phyloP scores from a whole-genome alignment of 2,888 invertebrate species.

The Agriotes lineatus region DNA sequence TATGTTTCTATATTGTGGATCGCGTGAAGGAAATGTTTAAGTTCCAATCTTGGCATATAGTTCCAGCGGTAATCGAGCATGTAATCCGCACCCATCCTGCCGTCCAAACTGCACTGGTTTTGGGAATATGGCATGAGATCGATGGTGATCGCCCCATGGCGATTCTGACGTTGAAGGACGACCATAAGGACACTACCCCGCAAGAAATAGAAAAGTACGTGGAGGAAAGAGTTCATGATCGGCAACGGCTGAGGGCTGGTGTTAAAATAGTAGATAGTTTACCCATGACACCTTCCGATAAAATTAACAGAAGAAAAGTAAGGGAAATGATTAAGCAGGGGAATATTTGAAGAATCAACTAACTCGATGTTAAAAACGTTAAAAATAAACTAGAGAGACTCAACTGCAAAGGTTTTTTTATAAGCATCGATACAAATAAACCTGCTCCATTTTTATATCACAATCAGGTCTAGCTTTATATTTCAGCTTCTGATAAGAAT shows the following conservation, averaged over 20 bases:
- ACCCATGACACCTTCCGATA: not conserved
- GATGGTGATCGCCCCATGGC: constrained; percentile 61
- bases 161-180: constrained; percentile 49
- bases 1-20: constrained; percentile 67
- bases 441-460: no score
- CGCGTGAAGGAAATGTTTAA: constrained; percentile 69
- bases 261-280: not conserved
- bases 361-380: no score
- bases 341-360: no score
- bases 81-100: constrained; percentile 57
- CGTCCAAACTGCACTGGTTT: constrained; percentile 54
- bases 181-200: not conserved
- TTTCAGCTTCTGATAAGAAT: no score
- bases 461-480: no score
- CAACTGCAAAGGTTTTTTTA: no score
- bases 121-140: constrained; percentile 59
- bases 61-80: constrained; percentile 58
- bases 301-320: not conserved
- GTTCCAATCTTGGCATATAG: constrained; percentile 68
- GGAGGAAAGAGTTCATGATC: not conserved
- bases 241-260: constrained; percentile 6
- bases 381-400: no score
- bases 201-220: constrained; percentile 19
- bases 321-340: not conserved
- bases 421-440: no score